These are phyloP conservation scores for Lathamus discolor DNA, from an alignment of 2,113 vertebrate species.

Conservation along the genomic window DNA sequence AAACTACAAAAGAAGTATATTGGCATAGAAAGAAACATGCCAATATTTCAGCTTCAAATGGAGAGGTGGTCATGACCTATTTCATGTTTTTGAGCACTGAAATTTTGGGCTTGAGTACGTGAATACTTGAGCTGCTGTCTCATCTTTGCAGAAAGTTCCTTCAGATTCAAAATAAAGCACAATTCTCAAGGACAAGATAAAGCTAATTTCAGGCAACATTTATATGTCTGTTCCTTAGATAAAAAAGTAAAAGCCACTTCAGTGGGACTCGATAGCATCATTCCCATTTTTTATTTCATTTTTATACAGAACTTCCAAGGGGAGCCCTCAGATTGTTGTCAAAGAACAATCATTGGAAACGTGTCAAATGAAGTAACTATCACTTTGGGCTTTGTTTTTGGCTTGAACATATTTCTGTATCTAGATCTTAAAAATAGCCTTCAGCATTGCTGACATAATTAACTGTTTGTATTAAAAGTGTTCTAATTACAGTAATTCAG, in stretches of 20 bases:
- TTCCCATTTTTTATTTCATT: background rate
- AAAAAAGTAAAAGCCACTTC: background rate
- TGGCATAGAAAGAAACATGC: background rate
- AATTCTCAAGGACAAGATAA: background rate
- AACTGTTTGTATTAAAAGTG: slow-evolving; percentile 4
- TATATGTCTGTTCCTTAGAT: background rate
- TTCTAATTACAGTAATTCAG: background rate
- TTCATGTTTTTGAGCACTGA: background rate
- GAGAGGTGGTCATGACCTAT: background rate
- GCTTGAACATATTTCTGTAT: background rate
- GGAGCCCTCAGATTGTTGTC: background rate
- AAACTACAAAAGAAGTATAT: background rate
- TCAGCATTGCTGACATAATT: background rate
- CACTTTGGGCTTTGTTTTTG: background rate
- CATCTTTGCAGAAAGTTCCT: background rate
- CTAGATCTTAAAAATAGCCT: background rate
- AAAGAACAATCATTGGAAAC: background rate
- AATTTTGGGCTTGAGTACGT: background rate
- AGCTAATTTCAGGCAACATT: background rate
- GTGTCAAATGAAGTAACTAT: background rate
- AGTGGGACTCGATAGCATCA: background rate
- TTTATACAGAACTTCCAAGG: background rate
- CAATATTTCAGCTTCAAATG: background rate
- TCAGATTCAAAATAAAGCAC: background rate
- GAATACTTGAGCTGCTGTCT: background rate